These are phyloP conservation scores for Ctenosaura bakeri DNA, from an alignment of 2,797 vertebrate genomes.

Conservation along the genomic window DNA sequence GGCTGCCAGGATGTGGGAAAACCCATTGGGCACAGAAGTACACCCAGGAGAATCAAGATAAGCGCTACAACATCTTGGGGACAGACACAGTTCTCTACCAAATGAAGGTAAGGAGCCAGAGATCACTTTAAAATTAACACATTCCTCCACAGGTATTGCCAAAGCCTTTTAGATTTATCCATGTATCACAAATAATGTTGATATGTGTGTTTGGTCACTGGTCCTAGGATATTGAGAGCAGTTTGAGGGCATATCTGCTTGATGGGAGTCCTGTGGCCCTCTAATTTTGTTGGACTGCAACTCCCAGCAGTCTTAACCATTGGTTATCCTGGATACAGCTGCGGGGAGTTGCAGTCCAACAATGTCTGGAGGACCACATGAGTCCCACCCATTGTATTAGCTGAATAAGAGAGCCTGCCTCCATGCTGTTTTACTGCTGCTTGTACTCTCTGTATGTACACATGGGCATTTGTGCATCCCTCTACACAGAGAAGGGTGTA, in stretches of 20 bases:
- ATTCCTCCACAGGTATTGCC: neutral
- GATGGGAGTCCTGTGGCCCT: too few relatives aligned
- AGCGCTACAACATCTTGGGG: conserved; percentile 86
- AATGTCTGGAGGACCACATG: too few relatives aligned
- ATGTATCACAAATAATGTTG: neutral
- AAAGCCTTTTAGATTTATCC: too few relatives aligned
- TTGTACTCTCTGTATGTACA: too few relatives aligned
- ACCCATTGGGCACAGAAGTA: conserved; percentile 88
- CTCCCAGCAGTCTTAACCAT: too few relatives aligned
- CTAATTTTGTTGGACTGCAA: too few relatives aligned
- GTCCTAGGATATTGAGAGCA: neutral
- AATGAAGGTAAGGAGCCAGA: conserved; percentile 84
- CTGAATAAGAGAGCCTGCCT: too few relatives aligned
- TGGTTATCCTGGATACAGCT: too few relatives aligned
- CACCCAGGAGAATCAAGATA: conserved; percentile 85
- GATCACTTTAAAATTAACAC: neutral
- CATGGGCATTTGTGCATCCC: too few relatives aligned
- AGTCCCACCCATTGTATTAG: too few relatives aligned
- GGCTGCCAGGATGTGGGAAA: conserved; percentile 91
- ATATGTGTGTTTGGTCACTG: neutral
- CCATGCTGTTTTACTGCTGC: too few relatives aligned
- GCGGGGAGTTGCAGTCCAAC: too few relatives aligned
- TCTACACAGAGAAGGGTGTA: neutral
- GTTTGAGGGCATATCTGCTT: neutral
- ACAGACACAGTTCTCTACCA: conserved; percentile 85